Evolutionary conservation across 2,888 invertebrate species (phyloP).

Genomic region (Eremobia ochroleuca): DNA sequence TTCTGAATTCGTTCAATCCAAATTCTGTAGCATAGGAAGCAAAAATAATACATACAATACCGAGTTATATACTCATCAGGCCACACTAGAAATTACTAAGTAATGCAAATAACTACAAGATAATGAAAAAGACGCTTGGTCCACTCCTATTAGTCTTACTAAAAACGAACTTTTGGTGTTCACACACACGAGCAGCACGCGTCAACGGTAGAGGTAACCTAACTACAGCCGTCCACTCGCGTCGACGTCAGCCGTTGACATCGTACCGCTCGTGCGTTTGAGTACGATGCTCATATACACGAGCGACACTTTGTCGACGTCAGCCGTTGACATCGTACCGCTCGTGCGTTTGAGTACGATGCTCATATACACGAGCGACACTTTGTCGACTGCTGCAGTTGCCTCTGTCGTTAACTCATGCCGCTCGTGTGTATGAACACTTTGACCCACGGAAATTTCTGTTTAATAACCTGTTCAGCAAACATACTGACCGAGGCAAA

Average conservation of each 20-base stretch:
- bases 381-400: not conserved
- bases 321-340: too few relatives aligned
- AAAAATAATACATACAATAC: not conserved
- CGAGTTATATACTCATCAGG: not conserved
- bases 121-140: not conserved
- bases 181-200: too few relatives aligned
- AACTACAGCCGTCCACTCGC: too few relatives aligned
- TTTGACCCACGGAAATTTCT: conserved; percentile 18
- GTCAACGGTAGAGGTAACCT: too few relatives aligned
- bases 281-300: too few relatives aligned
- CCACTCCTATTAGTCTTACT: conserved; percentile 22
- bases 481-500: conserved; percentile 59
- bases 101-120: not conserved
- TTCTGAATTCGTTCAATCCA: not conserved
- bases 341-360: too few relatives aligned
- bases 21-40: not conserved
- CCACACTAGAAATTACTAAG: not conserved
- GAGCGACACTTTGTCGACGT: not conserved
- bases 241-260: too few relatives aligned
- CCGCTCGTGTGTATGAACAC: not conserved
- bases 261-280: too few relatives aligned
- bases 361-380: not conserved
- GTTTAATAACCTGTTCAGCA: conserved; percentile 63
- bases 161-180: not conserved
- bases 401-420: not conserved